phyloP scores from a whole-genome alignment of 2,113 vertebrate species.

The Chaenogobius annularis region DNA sequence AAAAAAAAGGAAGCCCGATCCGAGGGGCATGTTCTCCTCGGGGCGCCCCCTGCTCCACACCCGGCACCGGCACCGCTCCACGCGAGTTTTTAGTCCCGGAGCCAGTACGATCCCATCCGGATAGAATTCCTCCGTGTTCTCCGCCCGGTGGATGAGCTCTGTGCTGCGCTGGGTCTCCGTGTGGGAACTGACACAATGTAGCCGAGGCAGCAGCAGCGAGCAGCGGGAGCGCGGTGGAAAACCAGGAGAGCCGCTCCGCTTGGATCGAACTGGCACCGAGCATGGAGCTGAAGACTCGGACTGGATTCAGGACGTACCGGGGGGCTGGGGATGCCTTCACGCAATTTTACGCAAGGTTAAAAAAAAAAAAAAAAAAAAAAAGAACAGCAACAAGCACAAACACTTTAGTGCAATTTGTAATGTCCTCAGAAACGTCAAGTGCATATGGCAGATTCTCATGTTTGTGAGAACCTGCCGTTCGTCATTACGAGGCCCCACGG shows the following conservation, averaged over 20 bases:
- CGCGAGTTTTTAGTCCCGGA: conserved; percentile 46
- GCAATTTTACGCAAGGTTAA: background rate
- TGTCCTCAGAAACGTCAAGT: background rate
- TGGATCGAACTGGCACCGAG: conserved; percentile 60
- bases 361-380: background rate
- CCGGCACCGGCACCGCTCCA: conserved; percentile 21
- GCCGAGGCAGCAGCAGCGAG: conserved; percentile 54
- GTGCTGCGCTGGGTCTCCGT: conserved; percentile 50
- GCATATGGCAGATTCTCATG: no score
- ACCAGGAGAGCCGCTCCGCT: conserved; percentile 56
- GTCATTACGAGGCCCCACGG: no score
- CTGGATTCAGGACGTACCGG: conserved; percentile 47
- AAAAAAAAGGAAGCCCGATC: conserved; percentile 46
- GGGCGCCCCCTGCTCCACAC: conserved; percentile 33
- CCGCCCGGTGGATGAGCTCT: conserved; percentile 51
- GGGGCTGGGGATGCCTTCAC: background rate
- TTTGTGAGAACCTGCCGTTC: no score
- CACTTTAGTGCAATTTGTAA: background rate
- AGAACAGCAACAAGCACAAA: background rate
- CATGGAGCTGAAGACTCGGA: conserved; percentile 56
- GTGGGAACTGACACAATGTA: conserved; percentile 81
- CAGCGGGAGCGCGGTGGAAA: conserved; percentile 66
- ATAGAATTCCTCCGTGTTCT: conserved; percentile 66
- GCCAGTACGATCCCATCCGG: conserved; percentile 62
- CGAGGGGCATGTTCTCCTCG: conserved; percentile 55